These are phyloP conservation scores for Phania funesta DNA, from an alignment of 2,888 invertebrate species.

Conservation along the genomic window DNA sequence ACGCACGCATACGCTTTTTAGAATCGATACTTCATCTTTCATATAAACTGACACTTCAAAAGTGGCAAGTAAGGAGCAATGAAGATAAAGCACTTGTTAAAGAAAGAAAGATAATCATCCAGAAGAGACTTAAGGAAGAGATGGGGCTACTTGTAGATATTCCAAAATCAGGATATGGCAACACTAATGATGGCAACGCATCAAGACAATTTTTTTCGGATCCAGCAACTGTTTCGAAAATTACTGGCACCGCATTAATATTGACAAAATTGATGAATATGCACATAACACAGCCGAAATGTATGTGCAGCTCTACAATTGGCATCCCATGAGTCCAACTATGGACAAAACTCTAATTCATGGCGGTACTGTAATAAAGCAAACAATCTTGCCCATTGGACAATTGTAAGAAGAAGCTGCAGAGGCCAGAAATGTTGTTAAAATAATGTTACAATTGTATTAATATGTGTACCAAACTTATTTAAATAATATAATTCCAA, in stretches of 20 bases:
- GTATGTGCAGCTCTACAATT: not conserved
- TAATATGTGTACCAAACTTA: too few species aligned
- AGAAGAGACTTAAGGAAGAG: too few species aligned
- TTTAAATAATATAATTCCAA: too few species aligned
- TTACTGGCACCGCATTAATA: not conserved
- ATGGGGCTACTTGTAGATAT: not conserved
- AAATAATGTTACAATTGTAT: too few species aligned
- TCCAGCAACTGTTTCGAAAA: not conserved
- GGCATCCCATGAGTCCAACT: not conserved
- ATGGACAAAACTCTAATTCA: slow-evolving; percentile 1
- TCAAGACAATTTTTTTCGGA: not conserved
- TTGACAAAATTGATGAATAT: too few species aligned
- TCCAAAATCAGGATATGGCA: not conserved
- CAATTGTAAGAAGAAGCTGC: slow-evolving; percentile 2
- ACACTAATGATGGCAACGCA: not conserved
- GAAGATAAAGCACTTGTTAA: too few species aligned
- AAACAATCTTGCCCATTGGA: not conserved
- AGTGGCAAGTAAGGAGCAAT: too few species aligned
- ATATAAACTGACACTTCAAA: too few species aligned
- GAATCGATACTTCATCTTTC: too few species aligned
- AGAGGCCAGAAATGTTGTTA: too few species aligned
- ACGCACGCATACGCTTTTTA: too few species aligned
- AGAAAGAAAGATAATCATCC: too few species aligned
- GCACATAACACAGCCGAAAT: not conserved
- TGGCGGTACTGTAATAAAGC: slow-evolving; percentile 8